phyloP scores from a whole-genome alignment of 2,797 vertebrate genomes.

The Anolis apletophallus region DNA sequence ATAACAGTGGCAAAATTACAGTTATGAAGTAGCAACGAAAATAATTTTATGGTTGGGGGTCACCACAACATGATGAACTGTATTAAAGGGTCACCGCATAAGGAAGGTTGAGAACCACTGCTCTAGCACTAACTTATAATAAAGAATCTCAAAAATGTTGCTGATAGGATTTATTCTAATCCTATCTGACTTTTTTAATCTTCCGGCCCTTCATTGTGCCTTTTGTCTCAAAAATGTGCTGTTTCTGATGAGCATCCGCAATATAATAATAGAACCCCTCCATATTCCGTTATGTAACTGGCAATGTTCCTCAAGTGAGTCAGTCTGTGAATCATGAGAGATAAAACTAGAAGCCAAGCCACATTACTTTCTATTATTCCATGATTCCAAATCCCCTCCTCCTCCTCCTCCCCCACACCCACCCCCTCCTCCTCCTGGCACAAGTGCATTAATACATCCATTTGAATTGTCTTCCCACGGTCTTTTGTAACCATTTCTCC shows the following conservation, averaged over 20 bases:
- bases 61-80: no score
- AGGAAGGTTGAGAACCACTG: no score
- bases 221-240: conserved; percentile 20
- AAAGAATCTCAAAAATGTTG: conserved; percentile 15
- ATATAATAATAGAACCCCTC: neutral
- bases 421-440: neutral
- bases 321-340: conserved; percentile 48
- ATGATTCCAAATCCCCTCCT: conserved; percentile 22
- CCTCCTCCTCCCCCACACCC: neutral
- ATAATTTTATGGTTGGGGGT: no score
- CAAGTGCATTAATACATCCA: conserved; percentile 32
- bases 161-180: conserved; percentile 16
- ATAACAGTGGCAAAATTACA: no score
- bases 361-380: neutral
- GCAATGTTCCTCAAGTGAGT: conserved; percentile 42
- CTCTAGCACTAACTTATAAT: conserved; percentile 18
- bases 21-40: no score
- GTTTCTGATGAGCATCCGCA: conserved; percentile 3
- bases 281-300: conserved; percentile 27
- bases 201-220: neutral
- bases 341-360: conserved; percentile 36
- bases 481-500: neutral
- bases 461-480: conserved; percentile 21
- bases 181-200: neutral
- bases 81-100: no score